Base-by-base conservation (phyloP, 2,888 invertebrate genomes). In the Eupeodes latifasciatus region DNA sequence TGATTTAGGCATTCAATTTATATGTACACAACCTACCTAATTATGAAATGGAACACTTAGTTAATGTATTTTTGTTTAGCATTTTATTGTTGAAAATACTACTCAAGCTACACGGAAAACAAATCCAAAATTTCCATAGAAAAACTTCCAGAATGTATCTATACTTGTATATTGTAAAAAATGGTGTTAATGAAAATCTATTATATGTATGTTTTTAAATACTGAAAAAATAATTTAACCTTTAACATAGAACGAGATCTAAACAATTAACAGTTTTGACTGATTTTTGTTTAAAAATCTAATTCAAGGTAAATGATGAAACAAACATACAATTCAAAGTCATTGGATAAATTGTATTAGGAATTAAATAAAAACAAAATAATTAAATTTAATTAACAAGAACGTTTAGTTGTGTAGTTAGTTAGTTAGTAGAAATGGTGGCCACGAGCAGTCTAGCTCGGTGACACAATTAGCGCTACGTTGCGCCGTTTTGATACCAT, bases 181-280 rank as follows among this genome's bases (percentile, higher is more conserved):
- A 9, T 5, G 9, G 62, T 62, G 62, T 6, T 62, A 62, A 62
- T 62, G 44, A 62, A 62, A 62, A 62, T 44, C 62, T 62, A 62
- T 62, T 62, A 62, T 34, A 10, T 62, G 27, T 34, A 10, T 62
- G 27, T 40, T 40, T 40, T 40, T 40, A 16, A 62, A 62, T 16
- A 19, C 16, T 4, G 0, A 36, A 61, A n/a, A n/a, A 36, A 59
- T 4, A 59, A 59, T 59, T 59, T 59, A 36, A 36, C 61, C 61
- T 36, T 5, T 44, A 62, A 62, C n/a, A 55, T 27, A 27, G 9
- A 40, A 16, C 36, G 16, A 62, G 4, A 62, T 62, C 27, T 0
- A 16, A 40, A 61, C 36, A 61, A 61, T 61, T 61, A 61, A n/a
- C 36, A 61, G n/a, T 27, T 61, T n/a, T 36, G 36, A 61, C 36